phyloP scores from a whole-genome alignment of 2,888 invertebrate species.

The Neuroscelio doddi region DNA sequence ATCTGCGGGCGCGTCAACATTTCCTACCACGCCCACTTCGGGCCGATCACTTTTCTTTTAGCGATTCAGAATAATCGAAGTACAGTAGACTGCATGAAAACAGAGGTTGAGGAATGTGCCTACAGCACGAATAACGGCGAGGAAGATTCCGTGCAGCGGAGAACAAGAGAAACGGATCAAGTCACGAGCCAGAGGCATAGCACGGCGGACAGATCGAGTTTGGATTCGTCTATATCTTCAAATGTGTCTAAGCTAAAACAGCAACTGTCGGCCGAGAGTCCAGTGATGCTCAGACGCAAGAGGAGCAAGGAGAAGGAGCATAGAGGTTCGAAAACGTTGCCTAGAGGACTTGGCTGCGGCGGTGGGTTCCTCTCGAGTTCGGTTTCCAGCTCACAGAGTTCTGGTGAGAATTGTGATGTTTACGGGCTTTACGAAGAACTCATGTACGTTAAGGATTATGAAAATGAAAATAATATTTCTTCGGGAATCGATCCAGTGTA shows the following conservation, averaged over 20 bases:
- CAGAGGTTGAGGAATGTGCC: slow-evolving; percentile 57
- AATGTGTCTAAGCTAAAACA: slow-evolving; percentile 77
- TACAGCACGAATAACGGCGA: slow-evolving; percentile 59
- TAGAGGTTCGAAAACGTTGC: slow-evolving; percentile 85
- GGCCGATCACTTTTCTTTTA: slow-evolving; percentile 91
- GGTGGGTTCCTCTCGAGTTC: slow-evolving; percentile 75
- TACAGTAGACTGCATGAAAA: slow-evolving; percentile 52
- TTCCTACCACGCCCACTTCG: slow-evolving; percentile 93
- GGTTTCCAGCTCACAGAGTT: slow-evolving; percentile 76
- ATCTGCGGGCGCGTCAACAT: slow-evolving; percentile 93
- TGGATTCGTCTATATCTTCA: slow-evolving; percentile 73
- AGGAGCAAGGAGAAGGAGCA: slow-evolving; percentile 77
- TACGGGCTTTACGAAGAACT: slow-evolving; percentile 92
- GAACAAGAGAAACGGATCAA: slow-evolving; percentile 53
- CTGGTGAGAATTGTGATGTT: slow-evolving; percentile 83
- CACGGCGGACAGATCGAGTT: slow-evolving; percentile 74
- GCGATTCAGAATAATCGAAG: slow-evolving; percentile 76
- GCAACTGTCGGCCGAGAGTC: slow-evolving; percentile 78
- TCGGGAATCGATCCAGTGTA: slow-evolving; percentile 82
- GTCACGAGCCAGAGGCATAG: slow-evolving; percentile 49
- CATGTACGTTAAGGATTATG: slow-evolving; percentile 91
- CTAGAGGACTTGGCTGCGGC: slow-evolving; percentile 81
- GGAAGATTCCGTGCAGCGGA: slow-evolving; percentile 55
- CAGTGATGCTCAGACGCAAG: slow-evolving; percentile 77
- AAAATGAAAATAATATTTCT: slow-evolving; percentile 79